Evolutionary conservation across 1,140 invertebrate species (phyloP), one percentile per base, ranked within the genome.

Genomic region (Popillia japonica): DNA sequence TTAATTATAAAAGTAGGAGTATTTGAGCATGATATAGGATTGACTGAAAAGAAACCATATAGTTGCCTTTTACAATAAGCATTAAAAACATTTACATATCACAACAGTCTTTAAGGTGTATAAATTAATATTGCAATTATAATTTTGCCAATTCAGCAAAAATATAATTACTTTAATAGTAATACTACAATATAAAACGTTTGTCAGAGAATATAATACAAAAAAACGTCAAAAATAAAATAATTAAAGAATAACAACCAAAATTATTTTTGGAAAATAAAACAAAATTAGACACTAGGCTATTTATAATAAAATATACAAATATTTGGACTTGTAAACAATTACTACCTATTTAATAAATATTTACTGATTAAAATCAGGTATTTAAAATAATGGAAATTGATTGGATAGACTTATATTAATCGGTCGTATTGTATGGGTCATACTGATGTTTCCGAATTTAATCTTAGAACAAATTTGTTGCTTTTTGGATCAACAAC

Each of bases 381-480:
- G 44, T 20, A 64, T 6, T 64, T 9, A 20, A 64, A 64, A 64
- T 20, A 64, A 22, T 64, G 61, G n/a, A 64, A 64, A 64, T 64
- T 8, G 40, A 73, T 7, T 73, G 40, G n/a, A 40, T 42, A 73
- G 11, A 3, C n/a, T 82, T 83, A 86, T 81, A 86, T 86, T 80
- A 86, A 82, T 80, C 86, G 82, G 79, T 86, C 86, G 74, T 85
- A 84, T 61, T 84, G 81, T 79, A 85, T 82, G 59, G 89, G 90
- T 93, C 93, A 99, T 85, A 99, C 97, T 59, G 96, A 98, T 8
- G 97, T 99, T 87, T 99, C 98, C 0, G 97, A 98, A 86, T 98
- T 99, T 0, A 99, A 88, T 84, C 96, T 90, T 72, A 99, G 87
- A 42, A 98, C 93, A 91, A 99, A 99, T 83, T 96, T 96, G 87